Evolutionary conservation across 2,888 invertebrate genomes (phyloP).

Genomic region (Phalangium opilio): DNA sequence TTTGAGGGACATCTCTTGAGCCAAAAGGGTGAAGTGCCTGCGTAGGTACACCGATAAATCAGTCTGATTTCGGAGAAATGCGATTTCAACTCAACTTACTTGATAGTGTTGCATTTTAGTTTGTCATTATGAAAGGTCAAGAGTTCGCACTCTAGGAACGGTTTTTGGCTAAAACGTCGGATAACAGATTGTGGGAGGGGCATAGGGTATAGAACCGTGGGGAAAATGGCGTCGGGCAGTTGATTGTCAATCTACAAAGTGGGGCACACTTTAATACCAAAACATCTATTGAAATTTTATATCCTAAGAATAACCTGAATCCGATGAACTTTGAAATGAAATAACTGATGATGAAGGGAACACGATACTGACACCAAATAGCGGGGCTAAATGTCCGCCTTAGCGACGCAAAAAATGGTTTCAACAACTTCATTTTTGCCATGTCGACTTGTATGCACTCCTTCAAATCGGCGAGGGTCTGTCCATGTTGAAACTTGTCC

Average conservation of each 20-base stretch:
- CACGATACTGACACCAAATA: slow-evolving; percentile 53
- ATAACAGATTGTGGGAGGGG: slow-evolving; percentile 32
- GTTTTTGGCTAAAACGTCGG: slow-evolving; percentile 39
- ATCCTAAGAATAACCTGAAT: slow-evolving; percentile 36
- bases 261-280: neutral
- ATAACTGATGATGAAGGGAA: slow-evolving; percentile 50
- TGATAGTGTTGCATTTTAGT: slow-evolving; percentile 29
- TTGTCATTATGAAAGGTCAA: slow-evolving; percentile 29
- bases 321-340: slow-evolving; percentile 50
- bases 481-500: slow-evolving; percentile 53
- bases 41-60: slow-evolving; percentile 17
- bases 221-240: slow-evolving; percentile 50
- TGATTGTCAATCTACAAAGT: slow-evolving; percentile 57
- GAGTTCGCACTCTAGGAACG: slow-evolving; percentile 39
- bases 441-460: slow-evolving; percentile 53
- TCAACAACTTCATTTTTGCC: slow-evolving; percentile 69
- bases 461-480: slow-evolving; percentile 54
- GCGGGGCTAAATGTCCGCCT: slow-evolving; percentile 56
- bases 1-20: slow-evolving; percentile 51
- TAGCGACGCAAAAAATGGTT: slow-evolving; percentile 65
- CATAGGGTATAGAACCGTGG: slow-evolving; percentile 47
- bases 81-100: too few species aligned
- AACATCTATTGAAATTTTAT: neutral
- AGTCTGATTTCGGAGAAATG: too few species aligned
- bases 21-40: slow-evolving; percentile 42